A percentile compares a stretch with the other conserved stretches of the same genome.
Evolutionary conservation across 2,888 invertebrate species (phyloP).

Genomic region (Palloptera scutellata): DNA sequence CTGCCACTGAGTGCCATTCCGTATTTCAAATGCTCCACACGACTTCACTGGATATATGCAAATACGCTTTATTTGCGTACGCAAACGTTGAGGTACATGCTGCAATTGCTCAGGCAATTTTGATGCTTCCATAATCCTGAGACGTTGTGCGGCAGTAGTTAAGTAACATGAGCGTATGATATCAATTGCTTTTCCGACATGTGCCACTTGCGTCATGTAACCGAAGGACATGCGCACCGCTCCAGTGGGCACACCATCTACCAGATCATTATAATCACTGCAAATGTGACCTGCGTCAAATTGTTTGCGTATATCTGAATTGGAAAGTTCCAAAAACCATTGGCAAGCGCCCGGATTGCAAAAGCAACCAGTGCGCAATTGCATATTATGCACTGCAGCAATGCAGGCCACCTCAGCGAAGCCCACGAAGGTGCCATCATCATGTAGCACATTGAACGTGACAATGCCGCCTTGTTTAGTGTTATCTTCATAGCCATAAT

Average conservation of each 20-base stretch:
- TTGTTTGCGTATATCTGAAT: conserved; percentile 77
- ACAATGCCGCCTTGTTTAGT: conserved; percentile 83
- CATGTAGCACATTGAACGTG: conserved; percentile 84
- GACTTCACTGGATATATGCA: conserved; percentile 91
- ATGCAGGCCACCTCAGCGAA: conserved; percentile 92
- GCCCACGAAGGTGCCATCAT: conserved; percentile 82
- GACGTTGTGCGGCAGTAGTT: conserved; percentile 43
- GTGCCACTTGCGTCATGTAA: conserved; percentile 80
- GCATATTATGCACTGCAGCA: conserved; percentile 85
- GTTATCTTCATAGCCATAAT: conserved; percentile 72
- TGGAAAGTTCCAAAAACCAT: conserved; percentile 74
- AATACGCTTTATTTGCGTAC: conserved; percentile 64
- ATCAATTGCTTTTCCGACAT: conserved; percentile 75
- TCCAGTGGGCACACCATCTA: conserved; percentile 90
- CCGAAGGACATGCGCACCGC: conserved; percentile 93
- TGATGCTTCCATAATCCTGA: conserved; percentile 43
- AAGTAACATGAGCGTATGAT: conserved; percentile 83
- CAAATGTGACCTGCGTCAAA: conserved; percentile 90
- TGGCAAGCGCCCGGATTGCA: conserved; percentile 97
- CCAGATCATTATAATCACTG: conserved; percentile 85
- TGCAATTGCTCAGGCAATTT: conserved; percentile 51
- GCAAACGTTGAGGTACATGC: conserved; percentile 47
- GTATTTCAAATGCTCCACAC: conserved; percentile 80
- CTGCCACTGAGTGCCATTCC: conserved; percentile 71
- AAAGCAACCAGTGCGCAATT: conserved; percentile 92